Evolutionary conservation across 2,797 vertebrate genomes (phyloP), one percentile per base, ranked within the genome.

Genomic region (Danio tinwini): DNA sequence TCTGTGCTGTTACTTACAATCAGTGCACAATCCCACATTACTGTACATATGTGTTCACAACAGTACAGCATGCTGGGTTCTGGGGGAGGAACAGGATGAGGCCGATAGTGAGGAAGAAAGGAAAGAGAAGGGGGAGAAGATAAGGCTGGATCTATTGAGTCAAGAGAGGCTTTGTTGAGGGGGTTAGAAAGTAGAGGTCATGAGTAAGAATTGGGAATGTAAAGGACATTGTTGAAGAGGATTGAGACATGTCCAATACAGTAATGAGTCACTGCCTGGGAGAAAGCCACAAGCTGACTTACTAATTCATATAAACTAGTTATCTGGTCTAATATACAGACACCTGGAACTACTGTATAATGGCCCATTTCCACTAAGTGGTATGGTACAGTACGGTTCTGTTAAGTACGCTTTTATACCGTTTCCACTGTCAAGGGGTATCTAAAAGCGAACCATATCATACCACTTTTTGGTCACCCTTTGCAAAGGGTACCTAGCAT

Each of bases 141-240:
- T 44, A 29, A 56, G 17, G 42, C 70, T 74, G 78, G 52, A 72
- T 47, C 55, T 63, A 55, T 40, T 17, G 55, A 67, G 61, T 81
- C 53, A 85, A 85, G 47, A 52, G 73, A 64, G 65, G 61, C 71
- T 56, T 85, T 85, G 84, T 83, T 80, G 21, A 59, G 14, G 9
- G 63, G n/a, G 53, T 55, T 45, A 21, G 53, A 76, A 58, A 42
- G 42, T 42, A 21, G 49, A 67, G 78, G 78, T 75, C 81, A 78
- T 39, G 37, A 53, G 58, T 61, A 74, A 80, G 56, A 52, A 74
- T 55, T 64, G 68, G 49, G 44, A 86, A 65, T 80, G 78, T 81
- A 73, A 59, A 71, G 70, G 29, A 70, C 78, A 65, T 79, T 78
- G 74, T 81, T 61, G 14, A 79, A 59, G 37, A 78, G 62, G 72